Evolutionary conservation across 2,113 vertebrate species (phyloP).

Genomic region (Calypte anna): DNA sequence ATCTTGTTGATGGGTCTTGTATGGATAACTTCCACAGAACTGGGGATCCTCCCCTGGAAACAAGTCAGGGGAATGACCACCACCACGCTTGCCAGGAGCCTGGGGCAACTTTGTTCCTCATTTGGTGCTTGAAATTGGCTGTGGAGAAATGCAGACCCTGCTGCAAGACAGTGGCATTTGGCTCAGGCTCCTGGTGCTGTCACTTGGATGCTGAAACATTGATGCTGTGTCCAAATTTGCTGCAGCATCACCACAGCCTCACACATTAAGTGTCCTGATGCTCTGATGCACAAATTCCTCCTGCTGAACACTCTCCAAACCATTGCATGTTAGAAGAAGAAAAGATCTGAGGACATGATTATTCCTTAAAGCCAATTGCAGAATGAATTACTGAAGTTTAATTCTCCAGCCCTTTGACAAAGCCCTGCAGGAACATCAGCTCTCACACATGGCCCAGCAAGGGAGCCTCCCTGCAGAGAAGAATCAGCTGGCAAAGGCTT

Average conservation of each 20-base stretch:
- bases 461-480: background rate
- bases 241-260: background rate
- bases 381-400: background rate
- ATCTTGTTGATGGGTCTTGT: background rate
- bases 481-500: background rate
- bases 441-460: rapidly evolving
- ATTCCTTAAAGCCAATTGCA: background rate
- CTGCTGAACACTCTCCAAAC: background rate
- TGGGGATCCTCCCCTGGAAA: background rate
- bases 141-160: background rate
- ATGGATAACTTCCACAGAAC: background rate
- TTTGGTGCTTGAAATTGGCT: background rate
- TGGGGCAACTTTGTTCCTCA: background rate
- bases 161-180: background rate
- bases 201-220: background rate
- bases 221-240: background rate
- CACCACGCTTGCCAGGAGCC: background rate
- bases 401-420: background rate
- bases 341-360: background rate
- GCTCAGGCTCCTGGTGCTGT: background rate
- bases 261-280: rapidly evolving
- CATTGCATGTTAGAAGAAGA: background rate
- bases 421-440: rapidly evolving
- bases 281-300: background rate
- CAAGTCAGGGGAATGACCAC: background rate